Base-by-base conservation (phyloP, 2,888 invertebrate species). In the Drosophila nr. medialis region DNA sequence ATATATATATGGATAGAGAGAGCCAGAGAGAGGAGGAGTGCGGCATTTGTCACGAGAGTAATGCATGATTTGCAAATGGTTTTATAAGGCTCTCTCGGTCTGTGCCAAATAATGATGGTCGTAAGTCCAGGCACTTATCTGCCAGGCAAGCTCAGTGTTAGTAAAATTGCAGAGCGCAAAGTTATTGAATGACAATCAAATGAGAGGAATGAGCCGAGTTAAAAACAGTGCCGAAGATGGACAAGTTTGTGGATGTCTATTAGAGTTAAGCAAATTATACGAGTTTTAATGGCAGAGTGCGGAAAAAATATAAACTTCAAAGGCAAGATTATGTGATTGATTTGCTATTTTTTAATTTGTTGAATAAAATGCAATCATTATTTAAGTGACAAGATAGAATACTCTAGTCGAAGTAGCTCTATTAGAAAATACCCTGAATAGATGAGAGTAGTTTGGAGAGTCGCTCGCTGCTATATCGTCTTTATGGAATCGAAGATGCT, bases 21-120 rank as follows among this genome's bases (percentile, higher is more conserved):
- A 13, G n/a, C n/a, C 4, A 13, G 38, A 24, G 34, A 15, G 30
- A 32, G 29, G 53, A 15, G 34, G 18, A 10, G 36, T 50, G n/a
- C 32, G 32, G 32, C 21, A 21, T 58, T 65, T 50, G 59, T 42
- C 56, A 56, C 21, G 10, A 40, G 54, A 38, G 56, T 7, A 54
- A 64, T 73, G 80, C 72, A 66, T 66, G 75, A 80, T 75, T 85
- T 77, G 75, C 63, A 83, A 85, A 79, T 85, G 77, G 70, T 77
- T 81, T 79, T 64, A 73, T 75, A 69, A 68, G 72, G 49, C 72
- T 72, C 21, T 29, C 53, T 15, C 60, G 61, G 61, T 68, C 63
- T 66, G 72, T 62, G 77, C 82, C 73, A 86, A 82, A 75, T 79
- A 81, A 83, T 81, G 82, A 80, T 72, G 75, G 73, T 48, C 78